Conservation (phyloP, 1,140 invertebrate genomes). For the Trichonephila inaurata region DNA sequence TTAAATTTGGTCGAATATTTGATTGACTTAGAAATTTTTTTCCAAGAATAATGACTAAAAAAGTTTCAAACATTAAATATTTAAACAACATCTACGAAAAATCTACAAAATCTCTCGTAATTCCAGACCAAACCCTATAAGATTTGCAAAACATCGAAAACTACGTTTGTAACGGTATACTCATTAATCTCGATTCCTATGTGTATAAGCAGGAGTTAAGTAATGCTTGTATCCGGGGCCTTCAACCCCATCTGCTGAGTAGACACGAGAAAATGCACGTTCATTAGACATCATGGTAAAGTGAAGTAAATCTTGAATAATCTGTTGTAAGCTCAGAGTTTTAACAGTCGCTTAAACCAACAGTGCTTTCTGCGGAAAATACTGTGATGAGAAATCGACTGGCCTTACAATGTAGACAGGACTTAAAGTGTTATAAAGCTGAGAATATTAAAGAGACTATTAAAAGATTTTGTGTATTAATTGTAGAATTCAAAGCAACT, state of each 20-base stretch:
- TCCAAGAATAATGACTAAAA: too few relatives aligned
- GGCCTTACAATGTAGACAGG: not conserved
- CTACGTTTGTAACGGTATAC: not conserved
- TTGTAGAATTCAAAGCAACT: not conserved
- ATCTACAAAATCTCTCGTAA: too few relatives aligned
- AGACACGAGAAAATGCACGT: not conserved
- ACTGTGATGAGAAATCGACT: conserved; percentile 2
- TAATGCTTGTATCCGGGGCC: not conserved
- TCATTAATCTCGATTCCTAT: not conserved
- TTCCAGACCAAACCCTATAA: not conserved
- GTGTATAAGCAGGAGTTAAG: not conserved
- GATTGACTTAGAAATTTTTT: too few relatives aligned
- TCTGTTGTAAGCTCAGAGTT: conserved; percentile 26
- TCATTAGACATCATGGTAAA: conserved; percentile 37
- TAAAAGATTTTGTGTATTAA: not conserved
- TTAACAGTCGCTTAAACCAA: conserved; percentile 41
- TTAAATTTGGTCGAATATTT: too few relatives aligned
- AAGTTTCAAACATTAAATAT: too few relatives aligned
- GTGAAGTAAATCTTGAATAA: conserved; percentile 29
- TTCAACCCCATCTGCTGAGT: conserved; percentile 22
- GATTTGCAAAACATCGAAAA: not conserved
- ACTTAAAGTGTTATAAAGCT: not conserved
- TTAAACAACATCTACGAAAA: too few relatives aligned
- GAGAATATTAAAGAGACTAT: not conserved
- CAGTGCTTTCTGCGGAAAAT: conserved; percentile 29